Evolutionary conservation across 2,113 vertebrate genomes (phyloP).

Genomic region (Campylomormyrus tamandua): DNA sequence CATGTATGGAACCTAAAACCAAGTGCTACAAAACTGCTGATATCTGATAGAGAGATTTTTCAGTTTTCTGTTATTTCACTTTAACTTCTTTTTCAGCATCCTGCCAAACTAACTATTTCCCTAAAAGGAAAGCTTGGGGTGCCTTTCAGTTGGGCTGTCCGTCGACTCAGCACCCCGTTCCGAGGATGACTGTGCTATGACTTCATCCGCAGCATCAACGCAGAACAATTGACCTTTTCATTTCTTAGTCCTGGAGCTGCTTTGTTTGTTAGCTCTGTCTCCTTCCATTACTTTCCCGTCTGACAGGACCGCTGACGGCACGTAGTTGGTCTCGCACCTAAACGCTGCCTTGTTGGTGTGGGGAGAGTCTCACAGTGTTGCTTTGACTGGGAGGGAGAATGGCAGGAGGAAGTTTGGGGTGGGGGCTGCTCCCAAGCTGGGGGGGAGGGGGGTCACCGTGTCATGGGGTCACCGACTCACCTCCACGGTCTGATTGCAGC

Average conservation of each 20-base stretch:
- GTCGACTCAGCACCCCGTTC: background rate
- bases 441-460: constrained; percentile 13
- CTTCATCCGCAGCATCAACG: background rate
- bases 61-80: background rate
- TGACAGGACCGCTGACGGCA: background rate
- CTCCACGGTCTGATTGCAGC: constrained; percentile 40
- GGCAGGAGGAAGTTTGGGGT: background rate
- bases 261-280: background rate
- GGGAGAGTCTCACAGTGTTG: background rate
- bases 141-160: background rate
- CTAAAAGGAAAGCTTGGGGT: background rate
- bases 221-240: background rate
- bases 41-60: background rate
- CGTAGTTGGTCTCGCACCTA: background rate
- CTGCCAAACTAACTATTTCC: background rate
- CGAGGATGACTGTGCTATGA: background rate
- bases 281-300: background rate
- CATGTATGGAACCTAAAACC: background rate
- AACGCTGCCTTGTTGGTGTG: background rate
- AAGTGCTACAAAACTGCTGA: background rate
- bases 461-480: constrained; percentile 42
- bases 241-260: background rate
- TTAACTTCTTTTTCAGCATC: background rate
- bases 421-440: background rate
- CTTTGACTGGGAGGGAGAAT: background rate